Conservation (phyloP, 2,888 invertebrate species). For the Geotrupes spiniger region DNA sequence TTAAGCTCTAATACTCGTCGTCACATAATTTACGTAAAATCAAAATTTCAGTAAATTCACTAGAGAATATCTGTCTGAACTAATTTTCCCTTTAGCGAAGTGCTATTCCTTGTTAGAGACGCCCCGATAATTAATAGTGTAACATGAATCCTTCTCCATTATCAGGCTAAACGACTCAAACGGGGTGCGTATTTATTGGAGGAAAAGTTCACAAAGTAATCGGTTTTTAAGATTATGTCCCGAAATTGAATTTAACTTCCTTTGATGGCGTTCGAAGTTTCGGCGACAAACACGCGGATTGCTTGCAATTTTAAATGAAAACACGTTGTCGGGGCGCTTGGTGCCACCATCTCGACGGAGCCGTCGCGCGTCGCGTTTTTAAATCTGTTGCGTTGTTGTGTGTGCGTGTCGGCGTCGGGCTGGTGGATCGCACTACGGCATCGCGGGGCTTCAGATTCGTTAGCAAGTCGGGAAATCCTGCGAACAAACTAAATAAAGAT, state of each 20-base stretch:
- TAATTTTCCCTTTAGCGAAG: constrained; percentile 17
- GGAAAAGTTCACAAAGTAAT: constrained; percentile 28
- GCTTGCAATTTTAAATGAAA: constrained; percentile 32
- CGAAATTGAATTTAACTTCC: constrained; percentile 37
- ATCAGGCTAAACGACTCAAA: constrained; percentile 17
- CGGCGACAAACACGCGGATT: constrained; percentile 29
- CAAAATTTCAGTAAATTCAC: constrained; percentile 5
- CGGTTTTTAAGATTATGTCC: constrained; percentile 38
- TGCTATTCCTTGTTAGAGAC: constrained; percentile 20
- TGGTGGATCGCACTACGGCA: constrained; percentile 3
- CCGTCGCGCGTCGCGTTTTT: background rate
- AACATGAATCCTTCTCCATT: constrained; percentile 16
- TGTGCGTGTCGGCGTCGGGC: constrained; percentile 10
- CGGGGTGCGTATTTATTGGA: constrained; percentile 3
- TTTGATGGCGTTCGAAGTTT: constrained; percentile 27
- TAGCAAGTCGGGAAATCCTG: constrained; percentile 34
- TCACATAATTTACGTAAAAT: too few relatives aligned
- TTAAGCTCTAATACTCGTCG: too few relatives aligned
- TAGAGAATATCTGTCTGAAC: constrained; percentile 13
- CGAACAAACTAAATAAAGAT: constrained; percentile 27
- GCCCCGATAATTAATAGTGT: constrained; percentile 19
- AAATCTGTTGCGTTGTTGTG: constrained; percentile 8
- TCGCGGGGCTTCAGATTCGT: constrained; percentile 29
- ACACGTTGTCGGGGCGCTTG: constrained; percentile 21
- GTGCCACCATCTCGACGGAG: constrained; percentile 3